Base-by-base conservation (phyloP, 2,888 invertebrate species). In the Harpagoxenus sublaevis region DNA sequence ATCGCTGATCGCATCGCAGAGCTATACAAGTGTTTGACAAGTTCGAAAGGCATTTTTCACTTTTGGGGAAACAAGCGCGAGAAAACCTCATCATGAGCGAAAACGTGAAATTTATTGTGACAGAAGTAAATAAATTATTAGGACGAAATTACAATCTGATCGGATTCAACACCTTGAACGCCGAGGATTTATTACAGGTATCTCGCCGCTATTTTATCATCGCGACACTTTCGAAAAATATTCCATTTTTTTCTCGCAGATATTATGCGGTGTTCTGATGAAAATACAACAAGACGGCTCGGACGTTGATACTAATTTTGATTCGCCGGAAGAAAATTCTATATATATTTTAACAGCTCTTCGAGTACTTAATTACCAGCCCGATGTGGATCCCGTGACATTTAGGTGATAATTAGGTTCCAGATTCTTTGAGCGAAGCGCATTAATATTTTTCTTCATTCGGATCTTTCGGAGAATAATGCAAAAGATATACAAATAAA, bases 161-260 rank as follows among this genome's bases (percentile, higher is more conserved):
- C 92, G 97, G 97, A 89, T 98, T 98, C 95, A 98, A 98, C 95
- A 96, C 98, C 6, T 95, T 98, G 84, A 96, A 96, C 86, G 96
- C 97, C 66, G 97, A 97, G 87, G 97, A 97, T 92, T 95, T 98
- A 84, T 95, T 98, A 31, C 98, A 98, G 95, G 96, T 98, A 89
- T 71, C n/a, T 75, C 18, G 31, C 4, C 4, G 4, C 3, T 42
- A 3, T 23, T 60, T 73, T 0, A 35, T 48, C 39, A 39, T 60
- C 15, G 3, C 10, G 73, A 3, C 39, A 78, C 28, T 81, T 81
- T 28, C 9, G 1, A 62, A 62, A 70, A 83, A 31, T 9, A 81
- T 82, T 28, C 45, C 48, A n/a, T 48, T 28, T 23, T 84, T 77
- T 35, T 90, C 81, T 86, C 71, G 3, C 63, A 93, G 94, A 95